These are phyloP conservation scores for Phoxinus phoxinus DNA, from an alignment of 2,113 vertebrate genomes.

Conservation along the genomic window DNA sequence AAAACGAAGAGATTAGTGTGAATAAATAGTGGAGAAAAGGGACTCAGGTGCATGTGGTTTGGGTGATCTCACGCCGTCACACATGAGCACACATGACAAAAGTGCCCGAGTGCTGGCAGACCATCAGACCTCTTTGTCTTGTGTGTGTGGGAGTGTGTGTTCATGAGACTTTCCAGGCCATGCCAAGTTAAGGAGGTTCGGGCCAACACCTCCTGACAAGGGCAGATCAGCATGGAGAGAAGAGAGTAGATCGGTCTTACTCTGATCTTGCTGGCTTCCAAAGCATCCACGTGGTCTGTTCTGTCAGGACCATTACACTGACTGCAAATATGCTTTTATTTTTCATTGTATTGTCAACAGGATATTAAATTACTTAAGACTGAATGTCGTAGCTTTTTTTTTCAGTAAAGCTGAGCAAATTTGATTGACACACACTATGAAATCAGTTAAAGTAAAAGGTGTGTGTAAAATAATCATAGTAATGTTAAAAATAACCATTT, in stretches of 20 bases:
- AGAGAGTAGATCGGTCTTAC: constrained; percentile 8
- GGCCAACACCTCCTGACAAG: constrained; percentile 47
- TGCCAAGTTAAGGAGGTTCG: constrained; percentile 33
- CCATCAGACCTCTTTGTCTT: constrained; percentile 57
- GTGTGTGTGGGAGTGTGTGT: constrained; percentile 37
- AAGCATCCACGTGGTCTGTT: constrained; percentile 1
- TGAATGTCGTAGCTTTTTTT: not conserved
- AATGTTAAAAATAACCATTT: not conserved
- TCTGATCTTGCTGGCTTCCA: not conserved
- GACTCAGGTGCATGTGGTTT: constrained; percentile 60
- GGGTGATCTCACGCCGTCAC: constrained; percentile 54
- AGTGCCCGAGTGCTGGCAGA: constrained; percentile 50
- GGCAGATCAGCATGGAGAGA: constrained; percentile 30
- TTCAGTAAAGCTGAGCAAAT: not conserved
- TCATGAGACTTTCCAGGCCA: constrained; percentile 35
- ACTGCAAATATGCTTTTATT: not conserved
- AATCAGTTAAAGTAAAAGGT: not conserved
- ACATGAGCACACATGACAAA: constrained; percentile 62
- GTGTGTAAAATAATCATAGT: not conserved
- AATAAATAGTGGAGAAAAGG: constrained; percentile 44
- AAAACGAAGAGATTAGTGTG: constrained; percentile 34
- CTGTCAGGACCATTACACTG: not conserved
- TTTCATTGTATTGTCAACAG: not conserved
- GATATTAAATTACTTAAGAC: not conserved
- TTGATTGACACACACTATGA: not conserved